phyloP scores from a whole-genome alignment of 2,888 invertebrate species.

The Clistopyga incitator region DNA sequence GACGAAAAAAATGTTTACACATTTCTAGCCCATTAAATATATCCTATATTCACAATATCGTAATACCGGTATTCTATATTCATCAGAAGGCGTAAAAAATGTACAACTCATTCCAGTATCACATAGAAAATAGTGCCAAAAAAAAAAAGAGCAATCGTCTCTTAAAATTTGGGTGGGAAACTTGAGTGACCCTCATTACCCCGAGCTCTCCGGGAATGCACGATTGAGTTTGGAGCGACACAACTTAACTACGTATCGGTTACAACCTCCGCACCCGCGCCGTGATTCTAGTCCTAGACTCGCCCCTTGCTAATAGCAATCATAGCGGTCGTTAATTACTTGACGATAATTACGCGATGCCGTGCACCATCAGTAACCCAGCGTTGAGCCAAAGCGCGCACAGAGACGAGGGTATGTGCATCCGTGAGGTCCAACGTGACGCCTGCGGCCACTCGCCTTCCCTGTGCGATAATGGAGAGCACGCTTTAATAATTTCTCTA shows the following conservation, averaged over 20 bases:
- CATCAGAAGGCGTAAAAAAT: too few relatives aligned
- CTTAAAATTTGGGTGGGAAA: too few relatives aligned
- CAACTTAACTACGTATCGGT: conserved; percentile 32
- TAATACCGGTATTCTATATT: too few relatives aligned
- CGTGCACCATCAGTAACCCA: conserved; percentile 31
- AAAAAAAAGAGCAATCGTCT: too few relatives aligned
- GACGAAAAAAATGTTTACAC: too few relatives aligned
- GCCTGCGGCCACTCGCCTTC: conserved; percentile 43
- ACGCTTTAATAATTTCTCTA: conserved; percentile 79
- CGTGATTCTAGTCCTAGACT: conserved; percentile 54
- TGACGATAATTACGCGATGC: conserved; percentile 77
- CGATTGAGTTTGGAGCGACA: conserved; percentile 3
- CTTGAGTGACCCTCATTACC: neutral
- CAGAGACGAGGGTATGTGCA: neutral
- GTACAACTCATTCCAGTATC: too few relatives aligned
- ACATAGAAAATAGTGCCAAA: too few relatives aligned
- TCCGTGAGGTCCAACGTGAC: conserved; percentile 20
- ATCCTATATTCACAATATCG: too few relatives aligned
- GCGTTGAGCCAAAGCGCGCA: neutral
- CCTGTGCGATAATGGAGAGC: conserved; percentile 70
- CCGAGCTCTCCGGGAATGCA: neutral
- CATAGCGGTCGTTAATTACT: conserved; percentile 80
- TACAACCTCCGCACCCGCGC: conserved; percentile 6
- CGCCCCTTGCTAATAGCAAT: conserved; percentile 79
- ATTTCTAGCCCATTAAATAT: too few relatives aligned